These are phyloP conservation scores for Hyperopisus bebe DNA, from an alignment of 2,113 vertebrate species.

Conservation along the genomic window DNA sequence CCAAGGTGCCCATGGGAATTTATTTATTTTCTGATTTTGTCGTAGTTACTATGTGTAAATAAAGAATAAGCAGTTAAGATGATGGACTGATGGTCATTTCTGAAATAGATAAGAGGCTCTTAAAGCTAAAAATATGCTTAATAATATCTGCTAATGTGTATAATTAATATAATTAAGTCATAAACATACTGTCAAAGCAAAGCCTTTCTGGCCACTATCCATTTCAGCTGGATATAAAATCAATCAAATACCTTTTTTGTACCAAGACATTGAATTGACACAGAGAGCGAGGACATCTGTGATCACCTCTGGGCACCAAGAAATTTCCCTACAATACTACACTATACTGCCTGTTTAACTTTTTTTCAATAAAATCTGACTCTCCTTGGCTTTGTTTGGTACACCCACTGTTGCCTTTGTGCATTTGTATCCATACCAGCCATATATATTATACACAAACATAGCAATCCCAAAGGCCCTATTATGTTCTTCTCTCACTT, in stretches of 20 bases:
- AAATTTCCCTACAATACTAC: background rate
- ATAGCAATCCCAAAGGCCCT: background rate
- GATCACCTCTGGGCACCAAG: background rate
- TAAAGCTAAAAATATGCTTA: background rate
- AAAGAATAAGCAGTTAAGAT: background rate
- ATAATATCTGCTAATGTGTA: background rate
- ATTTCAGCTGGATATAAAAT: background rate
- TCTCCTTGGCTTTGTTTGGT: background rate
- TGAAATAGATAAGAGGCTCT: background rate
- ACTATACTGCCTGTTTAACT: background rate
- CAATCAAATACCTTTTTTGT: background rate
- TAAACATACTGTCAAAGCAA: background rate
- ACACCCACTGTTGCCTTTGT: background rate
- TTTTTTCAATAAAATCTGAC: background rate
- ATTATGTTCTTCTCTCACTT: background rate
- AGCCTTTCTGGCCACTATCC: background rate
- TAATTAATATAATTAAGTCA: background rate
- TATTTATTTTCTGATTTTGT: background rate
- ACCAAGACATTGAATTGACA: background rate
- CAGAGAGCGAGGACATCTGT: background rate
- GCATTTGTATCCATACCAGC: background rate
- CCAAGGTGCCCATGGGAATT: background rate
- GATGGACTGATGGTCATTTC: background rate
- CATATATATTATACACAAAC: background rate
- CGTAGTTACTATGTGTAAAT: background rate